A percentile compares a stretch with the other conserved stretches of the same genome.
These are phyloP conservation scores for Lagopus muta DNA, from an alignment of 2,113 vertebrate genomes.

Conservation along the genomic window DNA sequence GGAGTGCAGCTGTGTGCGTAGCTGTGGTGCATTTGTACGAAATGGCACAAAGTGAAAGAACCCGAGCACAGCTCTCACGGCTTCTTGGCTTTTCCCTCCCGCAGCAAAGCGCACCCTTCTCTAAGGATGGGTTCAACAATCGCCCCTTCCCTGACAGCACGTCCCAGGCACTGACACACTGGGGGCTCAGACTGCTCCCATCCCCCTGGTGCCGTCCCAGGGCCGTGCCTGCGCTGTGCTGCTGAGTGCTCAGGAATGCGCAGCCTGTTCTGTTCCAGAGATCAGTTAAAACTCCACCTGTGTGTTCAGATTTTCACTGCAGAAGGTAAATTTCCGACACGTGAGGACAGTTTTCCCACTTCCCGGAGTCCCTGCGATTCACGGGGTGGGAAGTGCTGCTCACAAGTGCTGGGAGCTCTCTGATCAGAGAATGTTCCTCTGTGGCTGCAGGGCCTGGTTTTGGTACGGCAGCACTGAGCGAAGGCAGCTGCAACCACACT, in stretches of 20 bases:
- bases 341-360: slow-evolving; percentile 34
- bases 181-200: background rate
- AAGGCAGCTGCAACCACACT: background rate
- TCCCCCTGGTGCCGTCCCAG: background rate
- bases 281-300: slow-evolving; percentile 29
- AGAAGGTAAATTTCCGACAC: slow-evolving; percentile 53
- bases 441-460: background rate
- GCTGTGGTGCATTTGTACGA: background rate
- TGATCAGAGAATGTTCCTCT: background rate
- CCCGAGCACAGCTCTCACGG: accelerated
- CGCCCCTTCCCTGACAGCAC: background rate
- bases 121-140: background rate
- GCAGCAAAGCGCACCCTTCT: background rate
- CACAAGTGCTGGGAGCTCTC: background rate
- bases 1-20: too few relatives aligned
- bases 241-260: slow-evolving; percentile 8
- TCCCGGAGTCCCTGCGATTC: slow-evolving; percentile 54
- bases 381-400: background rate
- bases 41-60: background rate
- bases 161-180: background rate
- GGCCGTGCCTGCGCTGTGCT: background rate
- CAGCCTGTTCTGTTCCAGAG: background rate
- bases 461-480: background rate
- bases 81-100: background rate
- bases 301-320: background rate